A percentile compares a stretch with the other conserved stretches of the same genome.
phyloP scores from a whole-genome alignment of 2,797 vertebrate genomes.

The Pipistrellus pipistrellus region DNA sequence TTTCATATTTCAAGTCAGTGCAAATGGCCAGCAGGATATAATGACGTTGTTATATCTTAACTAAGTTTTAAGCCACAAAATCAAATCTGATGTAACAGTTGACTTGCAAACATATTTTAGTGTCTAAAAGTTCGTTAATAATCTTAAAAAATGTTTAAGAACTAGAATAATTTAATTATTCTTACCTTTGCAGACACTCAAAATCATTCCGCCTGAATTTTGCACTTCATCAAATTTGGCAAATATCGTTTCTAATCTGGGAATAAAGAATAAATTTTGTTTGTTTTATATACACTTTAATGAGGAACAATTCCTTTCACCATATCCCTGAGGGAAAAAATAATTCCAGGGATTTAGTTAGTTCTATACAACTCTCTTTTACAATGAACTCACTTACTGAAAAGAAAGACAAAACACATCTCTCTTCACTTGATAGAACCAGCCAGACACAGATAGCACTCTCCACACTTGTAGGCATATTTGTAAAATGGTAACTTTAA shows the following conservation, averaged over 20 bases:
- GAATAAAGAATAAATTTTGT: conserved; percentile 81
- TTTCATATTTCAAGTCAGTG: not conserved
- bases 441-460: not conserved
- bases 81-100: conserved; percentile 20
- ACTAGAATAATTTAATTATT: conserved; percentile 71
- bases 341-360: not conserved
- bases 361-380: conserved; percentile 8
- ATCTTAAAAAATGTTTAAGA: conserved; percentile 63
- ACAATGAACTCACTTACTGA: conserved; percentile 19
- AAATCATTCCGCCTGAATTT: conserved; percentile 96
- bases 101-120: conserved; percentile 12
- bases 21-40: not conserved
- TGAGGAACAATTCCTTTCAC: conserved; percentile 58
- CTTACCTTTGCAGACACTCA: conserved; percentile 95
- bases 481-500: conserved; percentile 28
- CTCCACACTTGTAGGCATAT: not conserved
- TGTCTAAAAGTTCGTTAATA: conserved; percentile 31
- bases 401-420: conserved; percentile 16
- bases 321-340: conserved; percentile 35
- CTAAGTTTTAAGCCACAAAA: conserved; percentile 49
- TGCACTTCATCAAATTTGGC: conserved; percentile 97
- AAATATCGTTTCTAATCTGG: conserved; percentile 96
- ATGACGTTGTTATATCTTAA: conserved; percentile 18
- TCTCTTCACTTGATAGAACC: not conserved
- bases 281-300: conserved; percentile 55